Conservation (phyloP, 2,888 invertebrate species). For the Trichopria drosophilae region DNA sequence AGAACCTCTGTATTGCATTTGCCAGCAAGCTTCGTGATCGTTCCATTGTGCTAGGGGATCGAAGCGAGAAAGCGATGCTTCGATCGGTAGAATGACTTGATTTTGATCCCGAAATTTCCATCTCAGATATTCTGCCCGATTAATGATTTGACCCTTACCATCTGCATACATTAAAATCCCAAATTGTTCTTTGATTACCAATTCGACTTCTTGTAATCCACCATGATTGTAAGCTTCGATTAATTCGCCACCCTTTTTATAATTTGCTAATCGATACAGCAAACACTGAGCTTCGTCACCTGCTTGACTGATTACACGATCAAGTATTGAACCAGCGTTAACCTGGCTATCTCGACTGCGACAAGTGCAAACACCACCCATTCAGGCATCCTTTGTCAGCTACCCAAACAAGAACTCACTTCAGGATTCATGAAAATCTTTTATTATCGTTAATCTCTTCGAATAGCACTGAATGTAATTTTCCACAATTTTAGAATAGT, state of each 20-base stretch:
- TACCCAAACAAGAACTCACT: too few species aligned
- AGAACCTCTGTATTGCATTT: constrained; percentile 93
- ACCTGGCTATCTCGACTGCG: constrained; percentile 55
- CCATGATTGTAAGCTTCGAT: constrained; percentile 85
- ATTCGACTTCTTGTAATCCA: constrained; percentile 81
- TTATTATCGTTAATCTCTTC: too few species aligned
- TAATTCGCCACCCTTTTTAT: constrained; percentile 87
- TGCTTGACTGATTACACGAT: constrained; percentile 86
- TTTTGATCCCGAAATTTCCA: constrained; percentile 89
- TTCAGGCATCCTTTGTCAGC: constrained; percentile 49
- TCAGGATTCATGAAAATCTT: too few species aligned
- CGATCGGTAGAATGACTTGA: constrained; percentile 80
- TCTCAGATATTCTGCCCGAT: constrained; percentile 82
- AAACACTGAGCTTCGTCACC: constrained; percentile 84
- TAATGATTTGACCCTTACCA: constrained; percentile 82
- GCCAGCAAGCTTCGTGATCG: constrained; percentile 96
- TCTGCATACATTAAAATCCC: constrained; percentile 85
- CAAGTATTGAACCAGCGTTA: constrained; percentile 77
- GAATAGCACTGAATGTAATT: too few species aligned
- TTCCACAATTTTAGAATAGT: too few species aligned
- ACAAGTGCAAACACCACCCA: constrained; percentile 55
- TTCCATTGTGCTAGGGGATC: constrained; percentile 87
- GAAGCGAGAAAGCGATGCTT: constrained; percentile 80
- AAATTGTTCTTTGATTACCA: constrained; percentile 82
- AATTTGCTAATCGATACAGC: constrained; percentile 84